These are phyloP conservation scores for Stenodera caucasica DNA, from an alignment of 2,888 invertebrate species.

Conservation along the genomic window DNA sequence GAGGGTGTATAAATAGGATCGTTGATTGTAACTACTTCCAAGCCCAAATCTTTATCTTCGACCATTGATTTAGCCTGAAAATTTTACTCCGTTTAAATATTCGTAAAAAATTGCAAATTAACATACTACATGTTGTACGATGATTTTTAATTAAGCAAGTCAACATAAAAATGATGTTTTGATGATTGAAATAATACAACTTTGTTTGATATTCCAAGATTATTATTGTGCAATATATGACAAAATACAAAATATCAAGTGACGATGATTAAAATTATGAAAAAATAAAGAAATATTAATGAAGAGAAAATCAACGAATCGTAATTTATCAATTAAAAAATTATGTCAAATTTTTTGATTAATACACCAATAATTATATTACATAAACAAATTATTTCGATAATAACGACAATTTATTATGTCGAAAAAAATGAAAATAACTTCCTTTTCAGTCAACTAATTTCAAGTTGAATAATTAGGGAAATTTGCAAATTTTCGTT, in stretches of 20 bases:
- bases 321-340: neutral
- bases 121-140: neutral
- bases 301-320: neutral
- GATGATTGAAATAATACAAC: constrained; percentile 2
- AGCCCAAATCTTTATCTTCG: constrained; percentile 48
- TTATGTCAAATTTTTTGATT: neutral
- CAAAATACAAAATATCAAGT: constrained; percentile 1
- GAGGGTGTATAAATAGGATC: constrained; percentile 51
- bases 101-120: neutral
- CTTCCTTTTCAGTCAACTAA: neutral
- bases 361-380: neutral
- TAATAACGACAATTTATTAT: neutral
- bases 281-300: too few relatives aligned
- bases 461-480: neutral
- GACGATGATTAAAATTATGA: neutral
- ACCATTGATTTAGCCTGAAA: constrained; percentile 44
- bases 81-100: constrained; percentile 23
- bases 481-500: neutral
- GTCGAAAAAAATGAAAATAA: neutral
- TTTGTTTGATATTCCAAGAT: neutral
- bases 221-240: constrained; percentile 2
- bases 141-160: neutral
- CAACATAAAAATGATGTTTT: neutral
- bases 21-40: constrained; percentile 54
- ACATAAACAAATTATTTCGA: neutral